Percentiles rank a stretch among this genome's conserved stretches.
These are phyloP conservation scores for Pachyramphus minor DNA, from an alignment of 2,113 vertebrate genomes.

Conservation along the genomic window DNA sequence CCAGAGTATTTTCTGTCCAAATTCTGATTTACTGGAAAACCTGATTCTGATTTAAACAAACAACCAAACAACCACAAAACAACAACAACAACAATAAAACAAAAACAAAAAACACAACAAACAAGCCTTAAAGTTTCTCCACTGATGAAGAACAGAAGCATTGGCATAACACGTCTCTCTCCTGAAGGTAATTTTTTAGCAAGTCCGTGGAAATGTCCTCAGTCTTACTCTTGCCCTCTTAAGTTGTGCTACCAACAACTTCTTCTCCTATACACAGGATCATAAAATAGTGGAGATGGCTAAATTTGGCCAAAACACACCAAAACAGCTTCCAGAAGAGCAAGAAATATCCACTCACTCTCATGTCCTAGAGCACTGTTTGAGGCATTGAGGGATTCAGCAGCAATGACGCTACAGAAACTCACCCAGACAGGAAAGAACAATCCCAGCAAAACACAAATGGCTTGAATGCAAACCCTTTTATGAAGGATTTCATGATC, in stretches of 20 bases:
- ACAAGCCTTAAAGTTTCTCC: neutral
- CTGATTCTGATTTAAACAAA: too few species aligned
- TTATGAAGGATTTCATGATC: neutral
- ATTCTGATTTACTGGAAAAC: neutral
- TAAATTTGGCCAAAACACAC: neutral
- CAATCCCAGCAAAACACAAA: neutral
- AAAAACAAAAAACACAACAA: neutral
- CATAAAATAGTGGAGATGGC: neutral
- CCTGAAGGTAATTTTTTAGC: neutral
- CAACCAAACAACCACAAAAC: too few species aligned
- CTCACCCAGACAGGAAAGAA: neutral
- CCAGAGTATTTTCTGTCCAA: neutral
- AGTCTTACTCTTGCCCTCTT: neutral
- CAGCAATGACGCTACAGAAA: neutral
- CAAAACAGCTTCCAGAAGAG: neutral
- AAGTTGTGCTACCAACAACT: neutral
- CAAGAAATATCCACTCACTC: neutral
- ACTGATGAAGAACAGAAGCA: neutral
- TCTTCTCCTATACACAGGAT: neutral
- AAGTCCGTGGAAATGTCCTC: neutral
- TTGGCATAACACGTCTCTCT: neutral
- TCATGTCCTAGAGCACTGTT: accelerated
- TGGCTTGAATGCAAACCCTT: neutral
- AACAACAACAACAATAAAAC: too few species aligned
- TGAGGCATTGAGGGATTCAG: neutral